Base-by-base conservation (phyloP, 1,140 invertebrate genomes). In the Oryzaephilus surinamensis region DNA sequence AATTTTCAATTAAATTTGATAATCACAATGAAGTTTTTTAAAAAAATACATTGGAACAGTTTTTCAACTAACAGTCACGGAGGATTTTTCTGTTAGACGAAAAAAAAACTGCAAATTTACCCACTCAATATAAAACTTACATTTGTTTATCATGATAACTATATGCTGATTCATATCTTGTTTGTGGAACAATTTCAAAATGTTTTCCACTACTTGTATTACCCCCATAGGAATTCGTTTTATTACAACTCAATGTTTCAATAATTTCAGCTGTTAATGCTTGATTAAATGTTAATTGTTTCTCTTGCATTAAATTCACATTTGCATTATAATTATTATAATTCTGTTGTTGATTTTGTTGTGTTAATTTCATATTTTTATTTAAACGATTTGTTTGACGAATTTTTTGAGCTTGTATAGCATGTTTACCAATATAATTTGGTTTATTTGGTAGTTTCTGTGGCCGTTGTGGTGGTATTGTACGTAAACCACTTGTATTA, bases 371-470 rank as follows among this genome's bases (percentile, higher is more conserved):
- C 16, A 36, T n/a, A n/a, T n/a, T 28, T 12, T 11, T 38, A 15
- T 38, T 38, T 18, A 38, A 17, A 18, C 32, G 32, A 40, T 40
- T 30, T 12, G 39, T 30, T 15, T 41, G 41, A 42, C 53, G 49
- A 6, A 51, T 38, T 48, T 61, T 62, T 37, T 61, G 60, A 3
- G 57, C 60, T 50, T 62, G 60, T 33, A 58, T 52, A 4, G 60
- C 60, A 45, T 62, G 60, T 46, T 62, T 62, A 6, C 58, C 58
- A 6, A 60, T 58, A 37, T 60, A 60, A 45, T 60, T 60, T 7
- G 55, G 46, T 42, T 57, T 58, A 29, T 50, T 58, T 5, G 55
- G 29, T 26, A 48, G 27, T 41, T 58, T 51, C 31, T 50, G 48
- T 7, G 50, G 43, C 34, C 51, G 38, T 33, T 61, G 59, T 6